These are phyloP conservation scores for Patella caerulea DNA, from an alignment of 2,888 invertebrate genomes.

Conservation along the genomic window DNA sequence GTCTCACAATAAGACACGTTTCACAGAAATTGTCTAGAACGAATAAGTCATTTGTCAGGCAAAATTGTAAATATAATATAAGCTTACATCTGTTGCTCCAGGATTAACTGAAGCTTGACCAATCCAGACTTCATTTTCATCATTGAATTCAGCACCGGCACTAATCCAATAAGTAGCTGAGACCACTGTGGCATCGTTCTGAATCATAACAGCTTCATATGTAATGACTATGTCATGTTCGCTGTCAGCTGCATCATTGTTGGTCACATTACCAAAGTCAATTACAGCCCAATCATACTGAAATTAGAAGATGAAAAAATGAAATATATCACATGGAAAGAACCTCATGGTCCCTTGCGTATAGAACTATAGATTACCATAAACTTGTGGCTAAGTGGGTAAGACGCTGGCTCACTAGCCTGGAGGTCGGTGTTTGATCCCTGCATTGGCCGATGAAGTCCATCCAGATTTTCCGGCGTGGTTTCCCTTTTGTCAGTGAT, in stretches of 20 bases:
- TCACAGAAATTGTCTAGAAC: no score
- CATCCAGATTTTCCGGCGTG: no score
- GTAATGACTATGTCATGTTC: slow-evolving; percentile 51
- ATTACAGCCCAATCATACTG: slow-evolving; percentile 65
- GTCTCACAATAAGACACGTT: no score
- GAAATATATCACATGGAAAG: background rate
- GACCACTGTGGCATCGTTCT: slow-evolving; percentile 36
- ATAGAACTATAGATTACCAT: background rate
- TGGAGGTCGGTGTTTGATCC: no score
- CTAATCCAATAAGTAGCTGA: slow-evolving; percentile 64
- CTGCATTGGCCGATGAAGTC: no score
- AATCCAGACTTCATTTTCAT: slow-evolving; percentile 65
- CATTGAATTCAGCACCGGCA: slow-evolving; percentile 67
- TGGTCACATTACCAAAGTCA: slow-evolving; percentile 59
- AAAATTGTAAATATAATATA: background rate
- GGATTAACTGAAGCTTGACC: slow-evolving; percentile 63
- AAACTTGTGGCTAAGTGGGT: no score
- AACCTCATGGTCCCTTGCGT: background rate
- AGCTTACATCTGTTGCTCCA: slow-evolving; percentile 37
- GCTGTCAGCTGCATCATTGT: slow-evolving; percentile 24
- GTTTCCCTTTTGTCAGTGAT: no score
- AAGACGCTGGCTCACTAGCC: no score
- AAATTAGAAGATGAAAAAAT: slow-evolving; percentile 12
- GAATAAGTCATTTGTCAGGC: no score
- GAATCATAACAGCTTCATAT: slow-evolving; percentile 63